Conservation (phyloP, 2,888 invertebrate species). For the Auanema freiburgensis region DNA sequence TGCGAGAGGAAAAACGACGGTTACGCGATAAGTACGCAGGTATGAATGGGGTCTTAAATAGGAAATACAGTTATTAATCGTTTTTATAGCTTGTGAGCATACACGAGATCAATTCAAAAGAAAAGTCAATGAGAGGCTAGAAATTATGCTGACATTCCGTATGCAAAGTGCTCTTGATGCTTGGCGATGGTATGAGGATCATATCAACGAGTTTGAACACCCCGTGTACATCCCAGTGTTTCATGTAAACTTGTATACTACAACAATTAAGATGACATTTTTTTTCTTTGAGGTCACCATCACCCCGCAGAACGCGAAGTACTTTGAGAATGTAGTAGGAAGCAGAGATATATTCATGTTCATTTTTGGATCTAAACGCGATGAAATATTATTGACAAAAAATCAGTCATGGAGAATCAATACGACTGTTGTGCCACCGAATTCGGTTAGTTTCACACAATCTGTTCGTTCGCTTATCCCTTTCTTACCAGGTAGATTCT, state of each 20-base stretch:
- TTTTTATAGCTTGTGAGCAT: no score
- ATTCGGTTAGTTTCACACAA: constrained; percentile 2
- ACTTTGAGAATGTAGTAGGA: constrained; percentile 42
- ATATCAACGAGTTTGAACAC: constrained; percentile 35
- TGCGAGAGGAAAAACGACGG: no score
- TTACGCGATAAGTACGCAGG: no score
- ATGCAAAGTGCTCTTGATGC: constrained; percentile 32
- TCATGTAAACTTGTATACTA: constrained; percentile 26
- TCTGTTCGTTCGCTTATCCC: background rate
- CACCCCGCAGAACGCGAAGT: background rate
- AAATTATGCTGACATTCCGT: no score
- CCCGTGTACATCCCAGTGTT: constrained; percentile 47
- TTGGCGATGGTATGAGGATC: constrained; percentile 33
- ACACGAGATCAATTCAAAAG: no score
- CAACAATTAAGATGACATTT: background rate
- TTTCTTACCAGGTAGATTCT: constrained; percentile 6
- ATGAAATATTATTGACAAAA: constrained; percentile 33
- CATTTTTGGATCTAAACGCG: constrained; percentile 48
- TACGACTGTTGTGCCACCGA: constrained; percentile 36
- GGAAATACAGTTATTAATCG: no score
- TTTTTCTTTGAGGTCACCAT: constrained; percentile 6
- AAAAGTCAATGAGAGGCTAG: no score
- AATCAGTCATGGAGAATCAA: constrained; percentile 26
- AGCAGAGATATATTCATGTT: constrained; percentile 50
- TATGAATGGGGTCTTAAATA: no score